Base-by-base conservation (phyloP, 2,797 vertebrate species). In the Coluber constrictor region DNA sequence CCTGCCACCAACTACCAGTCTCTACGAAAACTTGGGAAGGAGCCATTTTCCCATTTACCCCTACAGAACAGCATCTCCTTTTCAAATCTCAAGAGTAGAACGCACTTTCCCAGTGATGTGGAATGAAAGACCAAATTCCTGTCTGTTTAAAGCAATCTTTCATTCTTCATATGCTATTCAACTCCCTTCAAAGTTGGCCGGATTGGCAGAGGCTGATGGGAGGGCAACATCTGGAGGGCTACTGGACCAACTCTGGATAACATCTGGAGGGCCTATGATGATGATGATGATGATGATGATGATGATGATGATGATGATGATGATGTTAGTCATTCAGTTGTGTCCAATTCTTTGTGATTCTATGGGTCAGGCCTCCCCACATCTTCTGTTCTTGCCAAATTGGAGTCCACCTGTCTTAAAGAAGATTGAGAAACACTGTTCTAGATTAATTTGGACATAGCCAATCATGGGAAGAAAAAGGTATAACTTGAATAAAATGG, bases 1-100 rank as follows among this genome's bases (percentile, higher is more conserved):
- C 47, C 70, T 54, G 88, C 57, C 92, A 89, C 88, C 70, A 86
- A 18, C 66, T 59, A 54, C 16, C 91, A 54, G 43, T 56, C 91
- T 66, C 57, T 51, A 59, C 20, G 0, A 16, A 79, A 23, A 61
- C 92, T 86, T 89, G 87, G 88, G 70, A 90, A 60, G 54, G 4
- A 86, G 92, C 92, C 92, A 89, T 83, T 79, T 89, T 47, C 60
- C 43, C 87, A 61, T 89, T 89, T 92, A 70, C 63, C 43, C 74
- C 47, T 3, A 6, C 55, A 43, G 63, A 79, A 89, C 18, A 89
- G 25, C 56, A 32, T 92, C 66, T 83, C 63, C 66, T n/a, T 60
- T 89, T 32, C 54, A 59, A 37, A 5, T 43, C 61, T 43, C 61
- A 57, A 0, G 32, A 51, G 66, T 11, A 9, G 37, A 61, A 89